A percentile compares a stretch with the other conserved stretches of the same genome.
phyloP scores from a whole-genome alignment of 2,888 invertebrate species.

The Gonocerus acuteangulatus region DNA sequence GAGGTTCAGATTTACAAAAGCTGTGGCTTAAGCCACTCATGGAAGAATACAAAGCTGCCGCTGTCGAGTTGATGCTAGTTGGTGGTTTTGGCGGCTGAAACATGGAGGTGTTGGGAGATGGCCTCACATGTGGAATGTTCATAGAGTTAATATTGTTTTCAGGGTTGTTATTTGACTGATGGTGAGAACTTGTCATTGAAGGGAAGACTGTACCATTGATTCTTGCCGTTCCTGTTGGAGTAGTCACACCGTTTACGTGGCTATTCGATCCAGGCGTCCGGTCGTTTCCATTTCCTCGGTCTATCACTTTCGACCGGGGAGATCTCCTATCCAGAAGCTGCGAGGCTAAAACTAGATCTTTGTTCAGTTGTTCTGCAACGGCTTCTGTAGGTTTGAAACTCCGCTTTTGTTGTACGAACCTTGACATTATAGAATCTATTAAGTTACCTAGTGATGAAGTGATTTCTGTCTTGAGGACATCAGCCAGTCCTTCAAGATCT shows the following conservation, averaged over 20 bases:
- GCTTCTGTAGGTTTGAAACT: slow-evolving; percentile 62
- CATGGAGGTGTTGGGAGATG: slow-evolving; percentile 63
- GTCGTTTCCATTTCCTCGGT: slow-evolving; percentile 47
- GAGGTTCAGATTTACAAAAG: slow-evolving; percentile 52
- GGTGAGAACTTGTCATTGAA: slow-evolving; percentile 40
- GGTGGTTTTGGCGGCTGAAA: slow-evolving; percentile 81
- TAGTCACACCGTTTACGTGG: slow-evolving; percentile 30
- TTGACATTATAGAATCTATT: slow-evolving; percentile 79
- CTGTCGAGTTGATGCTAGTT: slow-evolving; percentile 47
- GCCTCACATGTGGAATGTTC: slow-evolving; percentile 56
- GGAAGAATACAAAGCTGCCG: slow-evolving; percentile 50
- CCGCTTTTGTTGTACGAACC: slow-evolving; percentile 74
- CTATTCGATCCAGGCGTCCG: slow-evolving; percentile 33
- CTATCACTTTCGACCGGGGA: slow-evolving; percentile 67
- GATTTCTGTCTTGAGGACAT: slow-evolving; percentile 83
- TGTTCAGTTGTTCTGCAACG: slow-evolving; percentile 76
- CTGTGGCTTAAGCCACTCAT: slow-evolving; percentile 51
- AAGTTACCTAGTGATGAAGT: slow-evolving; percentile 72
- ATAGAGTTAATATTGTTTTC: slow-evolving; percentile 54
- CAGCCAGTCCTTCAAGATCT: slow-evolving; percentile 82
- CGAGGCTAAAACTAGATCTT: slow-evolving; percentile 73
- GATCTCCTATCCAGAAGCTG: slow-evolving; percentile 77
- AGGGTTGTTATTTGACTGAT: slow-evolving; percentile 44
- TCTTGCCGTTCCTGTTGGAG: slow-evolving; percentile 45
- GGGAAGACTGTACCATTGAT: slow-evolving; percentile 46